These are phyloP conservation scores for Siderastrea siderea DNA, from an alignment of 92 coral and sea anemone species.

Conservation along the genomic window DNA sequence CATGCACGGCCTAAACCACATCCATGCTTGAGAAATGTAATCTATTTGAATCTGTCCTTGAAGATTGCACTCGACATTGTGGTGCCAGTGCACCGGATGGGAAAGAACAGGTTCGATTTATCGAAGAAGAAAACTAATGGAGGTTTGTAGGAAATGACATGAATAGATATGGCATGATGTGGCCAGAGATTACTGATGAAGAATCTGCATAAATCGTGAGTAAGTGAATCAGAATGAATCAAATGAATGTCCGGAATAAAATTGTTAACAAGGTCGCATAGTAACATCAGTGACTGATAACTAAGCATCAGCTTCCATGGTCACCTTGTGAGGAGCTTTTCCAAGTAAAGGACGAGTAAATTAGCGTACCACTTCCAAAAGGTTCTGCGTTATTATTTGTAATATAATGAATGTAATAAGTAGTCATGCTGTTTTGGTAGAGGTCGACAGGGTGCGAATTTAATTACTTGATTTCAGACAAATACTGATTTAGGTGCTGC, in stretches of 20 bases:
- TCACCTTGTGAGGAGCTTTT: background rate
- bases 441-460: background rate
- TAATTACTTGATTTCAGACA: background rate
- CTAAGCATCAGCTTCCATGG: background rate
- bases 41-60: background rate
- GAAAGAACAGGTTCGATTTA: background rate
- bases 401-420: background rate
- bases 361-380: background rate
- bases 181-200: background rate
- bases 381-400: background rate
- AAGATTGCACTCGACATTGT: background rate
- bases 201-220: background rate
- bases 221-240: background rate
- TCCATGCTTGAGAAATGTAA: background rate
- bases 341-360: background rate
- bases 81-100: conserved; percentile 2
- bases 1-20: background rate
- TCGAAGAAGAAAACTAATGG: background rate
- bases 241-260: background rate
- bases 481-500: background rate
- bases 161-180: background rate
- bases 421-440: background rate
- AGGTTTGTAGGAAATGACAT: background rate
- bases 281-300: background rate
- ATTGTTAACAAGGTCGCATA: background rate